Conservation (phyloP, 1,140 invertebrate species). For the Aethina tumida region DNA sequence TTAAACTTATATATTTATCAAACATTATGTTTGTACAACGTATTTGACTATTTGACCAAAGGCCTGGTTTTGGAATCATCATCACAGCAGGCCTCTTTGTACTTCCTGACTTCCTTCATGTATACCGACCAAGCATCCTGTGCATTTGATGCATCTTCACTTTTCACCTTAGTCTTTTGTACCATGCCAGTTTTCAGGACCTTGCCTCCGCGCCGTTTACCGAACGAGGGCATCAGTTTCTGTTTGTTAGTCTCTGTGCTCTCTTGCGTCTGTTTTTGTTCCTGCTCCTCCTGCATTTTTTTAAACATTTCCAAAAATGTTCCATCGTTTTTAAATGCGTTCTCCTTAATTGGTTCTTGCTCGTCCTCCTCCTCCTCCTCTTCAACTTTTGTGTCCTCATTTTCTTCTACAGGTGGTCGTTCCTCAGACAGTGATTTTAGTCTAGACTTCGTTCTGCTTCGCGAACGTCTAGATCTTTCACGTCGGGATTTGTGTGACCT, state of each 20-base stretch:
- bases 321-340: constrained; percentile 73
- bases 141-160: constrained; percentile 51
- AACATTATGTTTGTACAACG: no score
- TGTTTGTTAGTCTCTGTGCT: constrained; percentile 33
- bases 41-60: constrained; percentile 80
- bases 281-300: constrained; percentile 64
- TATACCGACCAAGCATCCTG: constrained; percentile 88
- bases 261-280: constrained; percentile 25
- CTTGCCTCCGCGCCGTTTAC: constrained; percentile 74
- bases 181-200: constrained; percentile 83
- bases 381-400: constrained; percentile 25
- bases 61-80: constrained; percentile 85
- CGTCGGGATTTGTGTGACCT: constrained; percentile 28
- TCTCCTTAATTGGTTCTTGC: constrained; percentile 35
- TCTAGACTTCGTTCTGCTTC: constrained; percentile 17
- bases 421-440: constrained; percentile 10
- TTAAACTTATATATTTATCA: no score
- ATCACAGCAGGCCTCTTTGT: constrained; percentile 82
- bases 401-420: constrained; percentile 8
- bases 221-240: constrained; percentile 56
- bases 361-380: constrained; percentile 25
- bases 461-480: constrained; percentile 28
- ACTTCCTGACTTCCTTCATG: constrained; percentile 86
- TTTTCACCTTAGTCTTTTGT: constrained; percentile 65
- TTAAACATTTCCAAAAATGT: constrained; percentile 85